A percentile compares a stretch with the other conserved stretches of the same genome.
phyloP scores from a whole-genome alignment of 2,888 invertebrate genomes.

The Cataglyphis altisquamis region DNA sequence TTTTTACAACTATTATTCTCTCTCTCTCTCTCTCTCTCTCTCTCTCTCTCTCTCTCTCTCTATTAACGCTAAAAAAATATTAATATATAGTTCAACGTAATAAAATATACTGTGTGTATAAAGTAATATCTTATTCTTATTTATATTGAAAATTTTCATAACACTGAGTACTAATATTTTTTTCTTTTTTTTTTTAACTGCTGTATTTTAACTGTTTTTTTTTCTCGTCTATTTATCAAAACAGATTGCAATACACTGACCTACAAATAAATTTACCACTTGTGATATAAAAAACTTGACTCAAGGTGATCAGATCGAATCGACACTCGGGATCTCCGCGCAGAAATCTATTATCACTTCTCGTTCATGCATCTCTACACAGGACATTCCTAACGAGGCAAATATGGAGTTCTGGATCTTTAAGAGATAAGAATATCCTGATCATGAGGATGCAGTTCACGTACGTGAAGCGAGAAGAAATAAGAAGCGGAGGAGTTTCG shows the following conservation, averaged over 20 bases:
- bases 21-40: no score
- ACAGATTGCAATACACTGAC: neutral
- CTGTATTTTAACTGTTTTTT: neutral
- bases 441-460: conserved; percentile 79
- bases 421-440: conserved; percentile 63
- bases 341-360: conserved; percentile 8
- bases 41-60: neutral
- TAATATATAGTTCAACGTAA: neutral
- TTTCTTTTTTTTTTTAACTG: neutral
- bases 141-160: neutral
- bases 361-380: conserved; percentile 66
- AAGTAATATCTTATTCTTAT: neutral
- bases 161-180: neutral
- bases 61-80: neutral
- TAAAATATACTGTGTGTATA: neutral
- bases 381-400: conserved; percentile 78
- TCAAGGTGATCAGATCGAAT: conserved; percentile 10
- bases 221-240: neutral
- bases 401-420: conserved; percentile 77
- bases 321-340: conserved; percentile 18
- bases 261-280: conserved; percentile 4
- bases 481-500: conserved; percentile 77
- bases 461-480: conserved; percentile 79
- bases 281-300: neutral
- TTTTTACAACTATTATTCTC: neutral